Evolutionary conservation across 2,797 vertebrate species (phyloP).

Genomic region (Phrynocephalus forsythii): DNA sequence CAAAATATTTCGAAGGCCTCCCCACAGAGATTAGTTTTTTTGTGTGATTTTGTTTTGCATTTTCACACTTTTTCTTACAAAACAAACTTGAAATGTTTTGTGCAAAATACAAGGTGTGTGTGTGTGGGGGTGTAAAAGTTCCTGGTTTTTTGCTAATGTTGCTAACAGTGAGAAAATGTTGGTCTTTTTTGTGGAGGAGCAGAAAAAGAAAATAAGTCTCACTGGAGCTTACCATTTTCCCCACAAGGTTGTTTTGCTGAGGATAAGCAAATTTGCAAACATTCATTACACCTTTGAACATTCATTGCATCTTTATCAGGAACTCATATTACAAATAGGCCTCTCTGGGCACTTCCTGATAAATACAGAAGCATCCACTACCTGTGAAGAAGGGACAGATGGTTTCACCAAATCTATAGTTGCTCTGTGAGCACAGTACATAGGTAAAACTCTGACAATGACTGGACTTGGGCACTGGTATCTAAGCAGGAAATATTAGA

Average conservation of each 20-base stretch:
- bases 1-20: no score
- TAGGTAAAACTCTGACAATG: background rate
- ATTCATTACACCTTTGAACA: background rate
- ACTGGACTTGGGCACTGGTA: background rate
- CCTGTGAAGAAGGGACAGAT: background rate
- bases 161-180: no score
- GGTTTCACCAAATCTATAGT: background rate
- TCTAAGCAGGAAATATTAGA: slow-evolving; percentile 19
- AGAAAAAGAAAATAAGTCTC: background rate
- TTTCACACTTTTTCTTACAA: no score
- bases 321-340: background rate
- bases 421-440: background rate
- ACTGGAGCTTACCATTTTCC: background rate
- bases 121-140: no score
- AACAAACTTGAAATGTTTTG: no score
- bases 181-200: no score
- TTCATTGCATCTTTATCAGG: background rate
- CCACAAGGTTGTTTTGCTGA: no score
- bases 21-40: no score
- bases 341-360: background rate
- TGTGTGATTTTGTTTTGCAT: no score
- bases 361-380: background rate
- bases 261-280: no score
- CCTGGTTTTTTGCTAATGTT: no score
- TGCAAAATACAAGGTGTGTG: no score